A percentile compares a stretch with the other conserved stretches of the same genome.
phyloP scores from a whole-genome alignment of 2,113 vertebrate genomes.

The Etia nguti region DNA sequence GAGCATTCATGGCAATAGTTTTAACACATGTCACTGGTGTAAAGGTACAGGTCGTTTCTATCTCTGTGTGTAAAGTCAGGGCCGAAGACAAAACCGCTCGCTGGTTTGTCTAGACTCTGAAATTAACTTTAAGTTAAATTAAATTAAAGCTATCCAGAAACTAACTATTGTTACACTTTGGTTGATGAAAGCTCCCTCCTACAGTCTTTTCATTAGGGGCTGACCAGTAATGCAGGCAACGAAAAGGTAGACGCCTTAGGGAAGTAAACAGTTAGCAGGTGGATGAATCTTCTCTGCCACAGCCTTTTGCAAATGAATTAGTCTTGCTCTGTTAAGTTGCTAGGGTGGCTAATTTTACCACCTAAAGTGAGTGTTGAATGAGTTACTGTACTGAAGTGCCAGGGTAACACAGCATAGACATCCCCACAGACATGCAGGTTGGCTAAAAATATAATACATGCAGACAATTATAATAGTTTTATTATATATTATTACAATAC shows the following conservation, averaged over 20 bases:
- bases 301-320: not conserved
- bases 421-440: not conserved
- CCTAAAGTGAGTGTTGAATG: not conserved
- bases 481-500: not conserved
- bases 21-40: not conserved
- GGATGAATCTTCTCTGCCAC: not conserved
- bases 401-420: not conserved
- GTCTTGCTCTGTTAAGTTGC: not conserved
- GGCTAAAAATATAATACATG: not conserved
- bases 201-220: not conserved
- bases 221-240: not conserved
- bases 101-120: not conserved
- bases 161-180: not conserved
- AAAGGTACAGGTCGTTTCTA: not conserved
- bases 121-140: not conserved
- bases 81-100: not conserved
- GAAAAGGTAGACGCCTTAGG: not conserved
- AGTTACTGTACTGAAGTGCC: not conserved
- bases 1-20: not conserved
- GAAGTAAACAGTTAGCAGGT: not conserved
- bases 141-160: not conserved
- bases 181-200: not conserved
- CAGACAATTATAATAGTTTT: not conserved
- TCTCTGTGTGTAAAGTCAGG: not conserved
- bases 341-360: not conserved